phyloP scores from a whole-genome alignment of 2,113 vertebrate genomes.

The Scalopus aquaticus region DNA sequence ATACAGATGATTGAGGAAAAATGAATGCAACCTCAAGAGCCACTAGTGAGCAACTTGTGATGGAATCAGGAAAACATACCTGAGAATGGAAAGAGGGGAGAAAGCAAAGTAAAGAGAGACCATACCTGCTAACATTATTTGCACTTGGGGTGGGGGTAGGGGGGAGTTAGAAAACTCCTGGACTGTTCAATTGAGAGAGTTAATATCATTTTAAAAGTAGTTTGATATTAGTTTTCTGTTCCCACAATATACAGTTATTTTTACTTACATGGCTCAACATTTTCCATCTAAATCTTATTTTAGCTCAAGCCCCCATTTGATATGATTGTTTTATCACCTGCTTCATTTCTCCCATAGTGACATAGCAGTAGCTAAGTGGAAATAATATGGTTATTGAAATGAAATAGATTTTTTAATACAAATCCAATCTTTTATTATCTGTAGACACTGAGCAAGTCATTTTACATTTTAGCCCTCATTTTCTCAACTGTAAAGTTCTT shows the following conservation, averaged over 20 bases:
- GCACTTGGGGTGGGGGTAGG: background rate
- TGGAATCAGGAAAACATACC: background rate
- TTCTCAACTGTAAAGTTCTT: background rate
- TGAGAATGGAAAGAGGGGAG: background rate
- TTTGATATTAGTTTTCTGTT: background rate
- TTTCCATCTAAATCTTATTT: background rate
- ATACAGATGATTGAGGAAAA: background rate
- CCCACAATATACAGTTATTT: background rate
- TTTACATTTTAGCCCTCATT: background rate
- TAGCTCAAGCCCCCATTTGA: background rate
- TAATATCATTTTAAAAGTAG: background rate
- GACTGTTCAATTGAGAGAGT: background rate
- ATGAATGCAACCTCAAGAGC: background rate
- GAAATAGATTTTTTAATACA: background rate
- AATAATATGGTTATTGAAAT: background rate
- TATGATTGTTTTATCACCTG: background rate
- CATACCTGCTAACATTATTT: background rate
- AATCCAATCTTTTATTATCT: background rate
- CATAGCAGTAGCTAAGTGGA: background rate
- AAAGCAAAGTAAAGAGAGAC: background rate
- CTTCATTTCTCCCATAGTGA: background rate
- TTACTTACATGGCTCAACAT: background rate
- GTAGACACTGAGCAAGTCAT: background rate
- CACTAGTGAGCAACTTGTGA: background rate
- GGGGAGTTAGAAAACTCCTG: background rate